A percentile compares a stretch with the other conserved stretches of the same genome.
phyloP scores from a whole-genome alignment of 2,113 vertebrate genomes.

The Coturnix japonica region DNA sequence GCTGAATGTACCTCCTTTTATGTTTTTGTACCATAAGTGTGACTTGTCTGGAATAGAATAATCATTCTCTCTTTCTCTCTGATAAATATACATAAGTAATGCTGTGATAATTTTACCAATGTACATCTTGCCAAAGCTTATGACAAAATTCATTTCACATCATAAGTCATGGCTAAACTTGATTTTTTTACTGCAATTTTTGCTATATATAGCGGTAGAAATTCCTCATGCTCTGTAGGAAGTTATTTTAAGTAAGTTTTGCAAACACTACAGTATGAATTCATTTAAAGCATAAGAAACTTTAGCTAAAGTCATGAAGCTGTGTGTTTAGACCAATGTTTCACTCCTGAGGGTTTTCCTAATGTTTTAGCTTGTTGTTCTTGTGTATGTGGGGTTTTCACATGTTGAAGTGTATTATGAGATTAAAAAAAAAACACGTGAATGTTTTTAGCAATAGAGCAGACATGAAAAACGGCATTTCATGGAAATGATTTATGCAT shows the following conservation, averaged over 20 bases:
- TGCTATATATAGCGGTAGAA: conserved; percentile 1
- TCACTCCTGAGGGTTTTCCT: neutral
- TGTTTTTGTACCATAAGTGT: neutral
- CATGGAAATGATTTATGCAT: neutral
- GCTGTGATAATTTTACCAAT: neutral
- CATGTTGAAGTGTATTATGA: neutral
- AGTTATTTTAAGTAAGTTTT: neutral
- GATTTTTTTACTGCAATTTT: conserved; percentile 4
- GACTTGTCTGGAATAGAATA: neutral
- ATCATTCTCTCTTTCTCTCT: neutral
- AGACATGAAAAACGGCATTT: neutral
- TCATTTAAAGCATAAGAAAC: neutral
- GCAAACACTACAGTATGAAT: neutral
- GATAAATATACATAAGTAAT: neutral
- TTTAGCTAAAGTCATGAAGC: neutral
- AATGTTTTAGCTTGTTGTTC: neutral
- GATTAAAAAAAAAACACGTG: neutral
- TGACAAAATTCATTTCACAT: neutral
- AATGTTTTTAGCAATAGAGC: neutral
- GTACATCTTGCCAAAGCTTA: neutral
- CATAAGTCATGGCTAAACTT: neutral
- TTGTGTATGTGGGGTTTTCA: neutral
- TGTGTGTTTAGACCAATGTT: neutral
- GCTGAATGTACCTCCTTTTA: neutral
- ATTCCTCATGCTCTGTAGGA: neutral